Base-by-base conservation (phyloP, 2,888 invertebrate genomes). In the Cinara cedri region DNA sequence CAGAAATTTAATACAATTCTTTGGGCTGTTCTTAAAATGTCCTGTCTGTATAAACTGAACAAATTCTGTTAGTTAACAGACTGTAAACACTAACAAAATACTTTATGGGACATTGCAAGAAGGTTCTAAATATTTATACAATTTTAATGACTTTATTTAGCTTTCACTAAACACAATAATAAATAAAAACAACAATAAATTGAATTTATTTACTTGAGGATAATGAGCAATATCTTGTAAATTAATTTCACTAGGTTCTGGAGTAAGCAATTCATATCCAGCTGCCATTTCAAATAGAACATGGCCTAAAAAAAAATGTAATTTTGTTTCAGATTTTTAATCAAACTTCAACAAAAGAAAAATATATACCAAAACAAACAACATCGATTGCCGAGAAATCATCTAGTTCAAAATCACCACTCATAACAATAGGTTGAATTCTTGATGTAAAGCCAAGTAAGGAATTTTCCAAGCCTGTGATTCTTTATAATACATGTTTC, bases 231-330 rank as follows among this genome's bases (percentile, higher is more conserved):
- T 86, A 86, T 92, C 90, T 86, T 91, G 86, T 85, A 93, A 87
- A 84, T 95, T 90, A 82, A 91, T 90, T 3, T 91, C 89, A 83
- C 92, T 90, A 71, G 93, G 93, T 84, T 90, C 89, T 72, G 94
- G 90, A 57, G 91, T 88, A 83, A 91, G 90, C 82, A 95, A 87
- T 84, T 95, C 93, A 83, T 92, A 90, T 55, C 94, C 96, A 21
- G 94, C 91, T 84, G 94, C 92, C 96, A 96, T 96, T 87, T 96
- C 96, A 86, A 93, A 96, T 81, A 97, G 87, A 84, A 96, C 90
- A 85, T 93, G 93, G 46, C 89, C 90, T 90, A 83, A 70, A 72
- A 62, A 44, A 57, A n/a, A 34, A 13, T 49, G 24, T 26, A 3
- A 49, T 21, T 26, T 19, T 11, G 46, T 80, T 80, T 66, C 62